These are phyloP conservation scores for Gopherus evgoodei DNA, from an alignment of 2,113 vertebrate genomes.

Conservation along the genomic window DNA sequence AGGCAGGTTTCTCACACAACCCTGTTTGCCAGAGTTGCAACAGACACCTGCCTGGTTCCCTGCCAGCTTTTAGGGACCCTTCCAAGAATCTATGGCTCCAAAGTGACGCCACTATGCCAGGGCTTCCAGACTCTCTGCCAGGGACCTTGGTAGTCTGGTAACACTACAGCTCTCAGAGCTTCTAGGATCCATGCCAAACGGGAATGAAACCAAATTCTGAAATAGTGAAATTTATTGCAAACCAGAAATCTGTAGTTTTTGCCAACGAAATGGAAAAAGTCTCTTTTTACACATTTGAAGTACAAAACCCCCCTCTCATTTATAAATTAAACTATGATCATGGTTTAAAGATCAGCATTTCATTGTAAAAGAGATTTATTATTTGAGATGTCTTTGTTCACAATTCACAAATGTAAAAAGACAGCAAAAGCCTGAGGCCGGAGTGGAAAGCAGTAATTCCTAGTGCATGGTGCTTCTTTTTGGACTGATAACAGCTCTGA, in stretches of 20 bases:
- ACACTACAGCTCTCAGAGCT: neutral
- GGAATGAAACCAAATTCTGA: neutral
- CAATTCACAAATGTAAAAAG: neutral
- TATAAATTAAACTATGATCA: neutral
- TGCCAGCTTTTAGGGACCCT: neutral
- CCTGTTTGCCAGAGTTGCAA: neutral
- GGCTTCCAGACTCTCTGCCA: neutral
- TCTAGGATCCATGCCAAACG: neutral
- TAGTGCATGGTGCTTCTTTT: rapidly evolving
- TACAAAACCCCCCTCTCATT: neutral
- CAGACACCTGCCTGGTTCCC: neutral
- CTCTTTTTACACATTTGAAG: neutral
- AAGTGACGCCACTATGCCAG: neutral
- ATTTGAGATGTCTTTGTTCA: neutral
- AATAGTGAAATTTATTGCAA: neutral
- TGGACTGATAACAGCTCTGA: neutral
- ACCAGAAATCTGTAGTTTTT: neutral
- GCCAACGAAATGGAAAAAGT: neutral
- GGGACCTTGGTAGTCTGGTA: neutral
- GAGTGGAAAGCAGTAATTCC: neutral
- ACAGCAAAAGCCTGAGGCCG: rapidly evolving
- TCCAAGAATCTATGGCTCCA: neutral
- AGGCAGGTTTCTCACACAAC: neutral
- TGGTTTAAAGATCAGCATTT: neutral
- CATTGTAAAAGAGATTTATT: neutral